Evolutionary conservation across 1,140 invertebrate species (phyloP).

Genomic region (Campodea augens): DNA sequence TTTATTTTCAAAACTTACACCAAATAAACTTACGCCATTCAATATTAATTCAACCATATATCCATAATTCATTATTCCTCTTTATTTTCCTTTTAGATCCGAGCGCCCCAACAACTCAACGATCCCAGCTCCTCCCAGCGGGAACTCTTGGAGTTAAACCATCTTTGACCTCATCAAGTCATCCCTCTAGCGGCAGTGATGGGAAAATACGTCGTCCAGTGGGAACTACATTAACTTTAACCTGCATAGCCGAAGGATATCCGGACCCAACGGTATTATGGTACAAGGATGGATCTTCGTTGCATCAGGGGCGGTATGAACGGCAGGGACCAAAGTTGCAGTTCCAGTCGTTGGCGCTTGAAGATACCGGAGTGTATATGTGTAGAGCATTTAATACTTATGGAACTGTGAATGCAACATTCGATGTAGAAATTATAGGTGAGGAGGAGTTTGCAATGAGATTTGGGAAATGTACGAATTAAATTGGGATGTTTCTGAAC

Average conservation of each 20-base stretch:
- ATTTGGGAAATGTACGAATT: no score
- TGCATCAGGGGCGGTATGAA: background rate
- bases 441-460: no score
- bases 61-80: no score
- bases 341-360: conserved; percentile 9
- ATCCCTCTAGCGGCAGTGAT: no score
- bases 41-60: no score
- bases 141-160: background rate
- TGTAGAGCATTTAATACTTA: conserved; percentile 13
- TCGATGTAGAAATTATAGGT: conserved; percentile 15
- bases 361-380: conserved; percentile 14
- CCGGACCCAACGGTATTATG: conserved; percentile 11
- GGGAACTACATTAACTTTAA: conserved; percentile 9
- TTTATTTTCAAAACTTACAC: no score
- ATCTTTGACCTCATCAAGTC: background rate
- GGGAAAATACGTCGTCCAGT: conserved; percentile 6
- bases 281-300: conserved; percentile 5
- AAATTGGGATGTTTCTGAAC: no score
- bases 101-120: background rate
- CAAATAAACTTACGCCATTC: no score
- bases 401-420: conserved; percentile 11
- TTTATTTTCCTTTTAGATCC: background rate
- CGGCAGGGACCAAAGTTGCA: background rate
- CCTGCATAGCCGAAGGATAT: conserved; percentile 10
- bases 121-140: background rate